These are phyloP conservation scores for Terebella lapidaria DNA, from an alignment of 2,888 invertebrate species.

Conservation along the genomic window DNA sequence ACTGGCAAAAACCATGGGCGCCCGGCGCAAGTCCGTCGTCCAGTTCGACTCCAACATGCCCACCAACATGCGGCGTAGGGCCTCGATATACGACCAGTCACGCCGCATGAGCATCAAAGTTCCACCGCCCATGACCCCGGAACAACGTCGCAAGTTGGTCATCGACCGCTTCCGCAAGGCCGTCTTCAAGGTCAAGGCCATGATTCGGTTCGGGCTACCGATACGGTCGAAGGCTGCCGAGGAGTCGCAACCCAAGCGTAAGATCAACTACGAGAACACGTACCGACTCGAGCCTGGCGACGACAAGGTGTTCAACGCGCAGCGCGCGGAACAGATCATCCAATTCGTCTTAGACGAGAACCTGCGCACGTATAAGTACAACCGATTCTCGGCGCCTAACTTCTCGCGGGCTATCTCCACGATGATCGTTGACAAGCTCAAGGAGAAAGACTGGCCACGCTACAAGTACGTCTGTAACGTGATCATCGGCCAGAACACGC, in stretches of 20 bases:
- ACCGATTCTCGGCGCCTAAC: constrained; percentile 31
- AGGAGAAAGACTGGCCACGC: constrained; percentile 13
- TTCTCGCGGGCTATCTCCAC: constrained; percentile 28
- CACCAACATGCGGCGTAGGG: no score
- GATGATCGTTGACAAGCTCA: constrained; percentile 14
- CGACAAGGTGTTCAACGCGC: background rate
- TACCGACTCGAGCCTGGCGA: background rate
- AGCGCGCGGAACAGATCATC: background rate
- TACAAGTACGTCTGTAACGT: constrained; percentile 14
- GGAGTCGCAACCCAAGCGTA: background rate
- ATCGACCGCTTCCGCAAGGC: background rate
- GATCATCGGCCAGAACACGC: constrained; percentile 7
- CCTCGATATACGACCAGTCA: no score
- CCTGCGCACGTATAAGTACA: constrained; percentile 23
- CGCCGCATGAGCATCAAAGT: no score
- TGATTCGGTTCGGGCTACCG: background rate
- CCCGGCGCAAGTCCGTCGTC: no score
- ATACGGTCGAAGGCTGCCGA: background rate
- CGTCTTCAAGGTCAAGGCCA: background rate
- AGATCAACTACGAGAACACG: background rate
- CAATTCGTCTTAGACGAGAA: background rate
- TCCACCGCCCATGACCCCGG: no score
- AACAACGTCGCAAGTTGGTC: background rate
- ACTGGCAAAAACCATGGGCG: no score
- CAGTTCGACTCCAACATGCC: no score